Base-by-base conservation (phyloP, 2,888 invertebrate genomes). In the Deilephila porcellus region DNA sequence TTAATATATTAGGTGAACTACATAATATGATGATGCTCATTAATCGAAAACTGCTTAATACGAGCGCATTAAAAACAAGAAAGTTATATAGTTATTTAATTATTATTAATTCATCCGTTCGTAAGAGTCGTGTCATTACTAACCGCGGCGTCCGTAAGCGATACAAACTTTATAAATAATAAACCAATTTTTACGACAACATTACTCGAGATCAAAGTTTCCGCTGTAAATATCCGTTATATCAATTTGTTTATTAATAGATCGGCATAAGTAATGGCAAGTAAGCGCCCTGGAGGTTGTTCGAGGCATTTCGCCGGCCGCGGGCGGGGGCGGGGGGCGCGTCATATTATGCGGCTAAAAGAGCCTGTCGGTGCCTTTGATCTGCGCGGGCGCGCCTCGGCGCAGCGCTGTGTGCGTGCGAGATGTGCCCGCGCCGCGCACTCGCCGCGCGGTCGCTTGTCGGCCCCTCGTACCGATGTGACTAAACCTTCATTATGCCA, bases 341-440 rank as follows among this genome's bases (percentile, higher is more conserved):
- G 93, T 94, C 94, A 94, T 93, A 94, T 95, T 94, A 94, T 93
- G 93, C 93, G 91, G 94, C 93, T 94, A 94, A 94, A 94, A 93
- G 93, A 95, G 93, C 90, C 91, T 94, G 93, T 93, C 94, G 94
- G 94, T 93, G 91, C 94, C 94, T 94, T 94, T 94, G 94, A 94
- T 92, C 91, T 88, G 89, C 83, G 86, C 86, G 82, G 82, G 88
- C 88, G 86, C 89, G 85, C 83, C 82, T 83, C 80, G 74, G 85
- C 82, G 86, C 82, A 81, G 83, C 82, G 83, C 78, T 83, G 85
- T 87, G 88, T 88, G 89, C 85, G 88, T 85, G 86, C 82, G 83
- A 85, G 83, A 81, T 79, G 81, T 53, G 63, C 71, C 37, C 37
- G 71, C 67, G 37, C 34, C 17, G 56, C 67, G n/a, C 37, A 32